Evolutionary conservation across 1,140 invertebrate genomes (phyloP), one percentile per base, ranked within the genome.

Genomic region (Bathynomus jamesi): DNA sequence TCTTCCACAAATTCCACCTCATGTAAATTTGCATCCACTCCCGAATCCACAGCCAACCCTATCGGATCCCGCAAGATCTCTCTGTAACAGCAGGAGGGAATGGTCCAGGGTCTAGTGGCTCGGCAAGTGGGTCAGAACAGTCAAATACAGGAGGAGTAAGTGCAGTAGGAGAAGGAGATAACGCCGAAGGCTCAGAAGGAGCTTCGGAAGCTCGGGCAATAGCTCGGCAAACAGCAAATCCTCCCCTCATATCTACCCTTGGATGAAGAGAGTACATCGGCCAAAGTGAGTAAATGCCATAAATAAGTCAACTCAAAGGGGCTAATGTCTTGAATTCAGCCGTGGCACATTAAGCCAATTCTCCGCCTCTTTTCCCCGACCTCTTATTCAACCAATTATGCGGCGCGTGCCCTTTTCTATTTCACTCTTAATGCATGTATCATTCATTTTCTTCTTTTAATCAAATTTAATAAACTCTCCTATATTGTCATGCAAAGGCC

Each of bases 211-310:
- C 64, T 65, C 70, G 27, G 64, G 76, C 61, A 28, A 53, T 24
- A 46, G 68, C 29, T 69, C 69, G 17, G 70, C 75, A 11, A 65
- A 61, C 27, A 60, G 70, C 27, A 71, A 75, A 24, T 81, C 93
- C 81, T 93, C 92, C 62, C 93, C 94, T 67, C 93, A 96, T 81
- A 96, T 97, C 79, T 97, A 95, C 84, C 94, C 94, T 5, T 97
- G 94, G 94, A 97, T 97, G 94, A 95, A 95, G 83, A 87, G 94
- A 84, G 94, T 96, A 80, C 94, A 97, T 83, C 90, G 94, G 94
- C 24, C 40, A 53, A 53, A 53, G 40, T 53, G 40, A 53, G 40
- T 53, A 53, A 11, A 53, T 53, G 21, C 40, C 40, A 53, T 53
- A 53, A 53, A 1, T 53, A 53, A 53, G 21, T 53, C 21, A 53